Conservation (phyloP, 2,888 invertebrate species). For the Drosophila dives region DNA sequence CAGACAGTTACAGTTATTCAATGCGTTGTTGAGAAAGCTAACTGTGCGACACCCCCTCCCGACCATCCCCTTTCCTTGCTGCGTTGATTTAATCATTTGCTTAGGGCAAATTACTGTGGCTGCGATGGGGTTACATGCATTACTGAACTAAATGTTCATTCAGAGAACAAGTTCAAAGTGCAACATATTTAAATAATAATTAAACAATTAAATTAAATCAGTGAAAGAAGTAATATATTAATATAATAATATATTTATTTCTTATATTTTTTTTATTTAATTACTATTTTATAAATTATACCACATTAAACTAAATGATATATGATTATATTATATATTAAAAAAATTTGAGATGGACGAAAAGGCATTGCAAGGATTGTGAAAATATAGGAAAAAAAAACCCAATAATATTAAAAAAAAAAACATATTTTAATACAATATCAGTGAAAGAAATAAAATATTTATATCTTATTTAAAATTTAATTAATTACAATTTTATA, state of each 20-base stretch:
- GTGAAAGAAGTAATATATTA: background rate
- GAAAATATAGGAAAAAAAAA: background rate
- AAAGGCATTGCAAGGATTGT: background rate
- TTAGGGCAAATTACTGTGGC: background rate
- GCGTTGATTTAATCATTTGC: slow-evolving; percentile 1
- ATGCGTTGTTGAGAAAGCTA: slow-evolving; percentile 1
- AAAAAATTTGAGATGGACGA: background rate
- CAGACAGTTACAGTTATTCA: slow-evolving; percentile 3
- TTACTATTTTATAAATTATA: background rate
- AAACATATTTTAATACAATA: no score
- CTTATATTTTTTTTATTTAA: background rate
- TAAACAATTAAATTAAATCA: background rate
- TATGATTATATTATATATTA: background rate
- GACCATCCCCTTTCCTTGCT: background rate
- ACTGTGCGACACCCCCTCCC: background rate
- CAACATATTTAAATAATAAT: background rate
- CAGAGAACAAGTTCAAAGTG: background rate
- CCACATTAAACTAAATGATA: background rate
- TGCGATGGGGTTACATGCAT: slow-evolving; percentile 5
- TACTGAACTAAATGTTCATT: background rate
- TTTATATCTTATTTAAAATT: no score
- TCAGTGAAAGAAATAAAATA: no score
- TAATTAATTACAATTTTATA: no score
- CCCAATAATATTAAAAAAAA: background rate
- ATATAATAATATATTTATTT: background rate